A percentile compares a stretch with the other conserved stretches of the same genome.
Evolutionary conservation across 2,888 invertebrate genomes (phyloP).

Genomic region (Hirudinaria manillensis): DNA sequence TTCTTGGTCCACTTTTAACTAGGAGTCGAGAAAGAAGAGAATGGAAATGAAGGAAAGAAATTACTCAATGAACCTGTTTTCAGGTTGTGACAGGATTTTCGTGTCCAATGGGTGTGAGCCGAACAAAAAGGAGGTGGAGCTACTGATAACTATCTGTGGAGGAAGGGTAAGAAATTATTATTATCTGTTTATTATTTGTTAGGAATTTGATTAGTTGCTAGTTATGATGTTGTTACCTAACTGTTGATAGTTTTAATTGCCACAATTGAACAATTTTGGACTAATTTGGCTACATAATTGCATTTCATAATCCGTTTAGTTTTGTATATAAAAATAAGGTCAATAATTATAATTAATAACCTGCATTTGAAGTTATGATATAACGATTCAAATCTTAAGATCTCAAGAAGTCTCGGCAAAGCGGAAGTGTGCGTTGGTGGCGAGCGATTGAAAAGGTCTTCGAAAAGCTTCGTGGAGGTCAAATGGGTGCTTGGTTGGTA

Average conservation of each 20-base stretch:
- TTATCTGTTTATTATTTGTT: no score
- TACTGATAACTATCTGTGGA: not conserved
- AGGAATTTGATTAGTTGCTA: no score
- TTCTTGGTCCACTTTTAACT: not conserved
- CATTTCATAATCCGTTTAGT: no score
- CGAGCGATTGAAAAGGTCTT: not conserved
- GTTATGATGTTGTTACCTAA: no score
- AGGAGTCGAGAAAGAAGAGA: not conserved
- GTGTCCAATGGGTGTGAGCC: slow-evolving; percentile 16
- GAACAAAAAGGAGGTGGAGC: slow-evolving; percentile 13
- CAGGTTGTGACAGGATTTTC: not conserved
- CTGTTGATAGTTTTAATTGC: no score
- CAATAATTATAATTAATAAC: no score
- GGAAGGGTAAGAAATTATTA: slow-evolving; percentile 12
- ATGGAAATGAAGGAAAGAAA: not conserved
- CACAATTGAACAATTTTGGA: no score
- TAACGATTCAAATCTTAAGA: not conserved
- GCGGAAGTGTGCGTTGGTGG: slow-evolving; percentile 25
- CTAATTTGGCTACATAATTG: no score
- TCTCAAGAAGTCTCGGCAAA: not conserved
- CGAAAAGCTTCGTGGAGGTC: not conserved
- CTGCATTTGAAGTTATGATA: no score
- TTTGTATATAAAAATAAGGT: no score
- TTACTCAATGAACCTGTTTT: slow-evolving; percentile 19
- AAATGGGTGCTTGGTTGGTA: slow-evolving; percentile 29